Evolutionary conservation across 92 coral and sea anemone species (phyloP), one percentile per base, ranked within the genome.

Genomic region (Porites lobata): DNA sequence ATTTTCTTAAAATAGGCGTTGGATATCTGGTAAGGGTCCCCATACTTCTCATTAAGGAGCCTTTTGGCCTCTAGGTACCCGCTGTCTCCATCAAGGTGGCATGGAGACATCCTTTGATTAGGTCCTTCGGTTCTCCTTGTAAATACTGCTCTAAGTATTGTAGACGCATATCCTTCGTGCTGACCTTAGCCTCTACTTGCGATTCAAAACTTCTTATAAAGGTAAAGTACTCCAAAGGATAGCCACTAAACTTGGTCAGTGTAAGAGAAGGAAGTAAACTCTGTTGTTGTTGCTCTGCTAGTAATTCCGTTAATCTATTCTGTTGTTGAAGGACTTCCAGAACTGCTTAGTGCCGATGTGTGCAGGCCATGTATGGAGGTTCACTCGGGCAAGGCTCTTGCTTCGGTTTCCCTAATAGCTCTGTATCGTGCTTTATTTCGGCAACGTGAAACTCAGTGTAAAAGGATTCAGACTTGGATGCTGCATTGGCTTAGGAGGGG

Each of bases 71-170:
- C 76, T 9, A 62, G 38, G 71, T 92, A 92, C 1, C 93, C 95
- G 4, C 32, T 69, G 10, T 69, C 22, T 6, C 79, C 7, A 19
- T 84, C 92, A 38, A 78, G 87, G 51, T 22, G 24, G 24, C 24
- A 22, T 80, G 85, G 54, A 79, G 79, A 54, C 90, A 79, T 21
- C 92, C 95, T 76, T 89, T 92, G 18, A 89, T 92, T 0, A 88
- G 65, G 78, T 92, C 95, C 53, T 80, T 92, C 9, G 92, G 92
- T 21, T 85, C 84, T 18, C 83, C 88, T 58, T 88, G 84, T 43
- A 88, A 76, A 63, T 88, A 92, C 69, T 92, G 89, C 15, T 92
- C 87, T 57, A 92, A 70, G 73, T 76, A 88, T 13, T 79, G 85
- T 61, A 92, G 61, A 50, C 92, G 75, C 4, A 65, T 64, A 9